Conservation (phyloP, 2,113 vertebrate species). For the Limnothrissa miodon region DNA sequence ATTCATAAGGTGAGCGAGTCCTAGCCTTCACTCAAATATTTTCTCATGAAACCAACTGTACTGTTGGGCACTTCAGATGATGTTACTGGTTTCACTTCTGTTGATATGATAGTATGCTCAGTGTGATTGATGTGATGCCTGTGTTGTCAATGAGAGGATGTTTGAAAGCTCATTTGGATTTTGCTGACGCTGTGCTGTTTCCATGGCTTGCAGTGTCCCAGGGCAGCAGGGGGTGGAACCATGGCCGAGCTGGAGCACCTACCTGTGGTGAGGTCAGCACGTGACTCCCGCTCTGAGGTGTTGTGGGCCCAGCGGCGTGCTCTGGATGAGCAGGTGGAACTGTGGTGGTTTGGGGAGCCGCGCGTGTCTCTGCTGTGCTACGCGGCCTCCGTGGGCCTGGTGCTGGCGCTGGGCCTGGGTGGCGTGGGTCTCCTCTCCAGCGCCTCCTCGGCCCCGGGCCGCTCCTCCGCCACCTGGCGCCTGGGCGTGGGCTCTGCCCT, state of each 20-base stretch:
- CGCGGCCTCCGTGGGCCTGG: conserved; percentile 80
- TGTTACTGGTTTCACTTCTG: too few species aligned
- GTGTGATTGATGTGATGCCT: neutral
- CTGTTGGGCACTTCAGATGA: neutral
- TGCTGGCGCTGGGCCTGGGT: conserved; percentile 81
- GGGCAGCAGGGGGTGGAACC: neutral
- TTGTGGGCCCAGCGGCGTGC: conserved; percentile 67
- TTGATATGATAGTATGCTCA: neutral
- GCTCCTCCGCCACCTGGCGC: conserved; percentile 88
- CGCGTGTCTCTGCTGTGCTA: conserved; percentile 86
- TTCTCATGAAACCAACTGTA: neutral
- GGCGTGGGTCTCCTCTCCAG: conserved; percentile 87
- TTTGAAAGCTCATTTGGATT: neutral
- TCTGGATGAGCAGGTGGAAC: conserved; percentile 87
- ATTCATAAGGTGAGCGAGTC: neutral
- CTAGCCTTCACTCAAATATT: neutral
- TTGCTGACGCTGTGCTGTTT: neutral
- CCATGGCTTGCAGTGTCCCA: neutral
- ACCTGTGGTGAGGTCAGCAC: conserved; percentile 50
- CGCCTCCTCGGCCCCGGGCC: conserved; percentile 70
- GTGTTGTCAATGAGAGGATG: neutral
- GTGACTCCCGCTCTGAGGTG: conserved; percentile 39
- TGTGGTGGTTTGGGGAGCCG: conserved; percentile 94
- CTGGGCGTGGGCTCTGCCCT: conserved; percentile 84
- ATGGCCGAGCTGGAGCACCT: conserved; percentile 73